phyloP scores from a whole-genome alignment of 1,140 invertebrate species.

The Oryzaephilus surinamensis region DNA sequence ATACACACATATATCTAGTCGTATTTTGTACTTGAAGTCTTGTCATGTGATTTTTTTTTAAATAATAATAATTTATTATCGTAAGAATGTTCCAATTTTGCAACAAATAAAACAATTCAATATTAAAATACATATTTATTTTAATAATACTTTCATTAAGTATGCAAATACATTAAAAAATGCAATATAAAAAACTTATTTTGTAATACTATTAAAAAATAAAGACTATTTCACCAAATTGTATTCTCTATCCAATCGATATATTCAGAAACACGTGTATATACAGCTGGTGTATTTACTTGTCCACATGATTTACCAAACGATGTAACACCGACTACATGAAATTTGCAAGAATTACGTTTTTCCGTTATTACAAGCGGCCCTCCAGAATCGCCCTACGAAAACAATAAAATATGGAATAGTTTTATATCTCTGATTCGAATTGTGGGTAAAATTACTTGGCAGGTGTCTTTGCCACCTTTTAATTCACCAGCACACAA shows the following conservation, averaged over 20 bases:
- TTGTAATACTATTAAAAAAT: not conserved
- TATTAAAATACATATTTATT: constrained; percentile 10
- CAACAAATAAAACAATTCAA: not conserved
- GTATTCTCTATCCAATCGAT: constrained; percentile 47
- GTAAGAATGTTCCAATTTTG: not conserved
- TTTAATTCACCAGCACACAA: constrained; percentile 60
- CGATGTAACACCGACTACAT: constrained; percentile 43
- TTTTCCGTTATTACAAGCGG: constrained; percentile 42
- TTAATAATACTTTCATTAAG: too few relatives aligned
- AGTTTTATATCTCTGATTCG: not conserved
- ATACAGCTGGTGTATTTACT: constrained; percentile 43
- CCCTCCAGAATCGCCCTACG: constrained; percentile 55
- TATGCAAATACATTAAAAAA: not conserved
- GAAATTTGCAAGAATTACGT: constrained; percentile 43
- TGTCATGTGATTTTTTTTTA: not conserved
- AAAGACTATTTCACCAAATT: constrained; percentile 28
- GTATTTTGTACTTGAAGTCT: too few relatives aligned
- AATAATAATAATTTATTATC: not conserved
- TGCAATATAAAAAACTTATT: not conserved
- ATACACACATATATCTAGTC: constrained; percentile 9
- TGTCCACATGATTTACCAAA: constrained; percentile 46
- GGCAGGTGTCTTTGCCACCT: constrained; percentile 67
- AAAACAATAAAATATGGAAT: constrained; percentile 7
- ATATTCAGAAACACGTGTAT: constrained; percentile 46
- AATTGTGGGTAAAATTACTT: constrained; percentile 37